Base-by-base conservation (phyloP, 2,797 vertebrate species). In the Mormyrus proboscirostris region DNA sequence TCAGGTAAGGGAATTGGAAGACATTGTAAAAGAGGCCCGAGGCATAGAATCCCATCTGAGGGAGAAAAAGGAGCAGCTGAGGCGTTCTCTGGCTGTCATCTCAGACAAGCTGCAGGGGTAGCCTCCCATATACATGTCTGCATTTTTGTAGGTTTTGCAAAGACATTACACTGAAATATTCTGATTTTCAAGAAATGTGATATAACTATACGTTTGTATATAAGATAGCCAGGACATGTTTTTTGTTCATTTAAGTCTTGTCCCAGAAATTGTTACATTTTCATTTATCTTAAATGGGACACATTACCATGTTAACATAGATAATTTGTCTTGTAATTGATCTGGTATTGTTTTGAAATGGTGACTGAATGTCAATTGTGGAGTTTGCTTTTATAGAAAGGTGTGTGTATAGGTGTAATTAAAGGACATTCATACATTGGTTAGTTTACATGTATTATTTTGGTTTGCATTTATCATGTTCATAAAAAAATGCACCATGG, bases 31-130 rank as follows among this genome's bases (percentile, higher is more conserved):
- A n/a, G 93, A 95, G 88, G 95, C 95, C 49, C 86, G 87, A 88
- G 91, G 88, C 88, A 90, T 96, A 4, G 94, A 95, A 91, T 90
- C 91, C n/a, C 90, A 92, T 73, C 93, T 96, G 0, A 95, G 91
- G 88, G 94, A 95, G 85, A 96, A 95, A 92, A 96, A 96, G 90
- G 92, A 89, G 0, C 93, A 90, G 3, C 93, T 96, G 79, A 95
- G 91, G 85, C 88, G 89, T 47, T 94, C 92, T 4, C 47, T 96
- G 91, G 90, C 93, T 82, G 50, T 91, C 0, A 95, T 96, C 88
- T 95, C 95, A 90, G 94, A 95, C 33, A 94, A 95, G 90, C 94
- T 96, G 86, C 91, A 93, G 90, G 88, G 88, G 62, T 96, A 91
- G 38, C 41, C 12, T 16, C 29, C 16, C 25, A 29, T 73, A 4